phyloP scores from a whole-genome alignment of 2,113 vertebrate genomes.

The Sigmodon hispidus region DNA sequence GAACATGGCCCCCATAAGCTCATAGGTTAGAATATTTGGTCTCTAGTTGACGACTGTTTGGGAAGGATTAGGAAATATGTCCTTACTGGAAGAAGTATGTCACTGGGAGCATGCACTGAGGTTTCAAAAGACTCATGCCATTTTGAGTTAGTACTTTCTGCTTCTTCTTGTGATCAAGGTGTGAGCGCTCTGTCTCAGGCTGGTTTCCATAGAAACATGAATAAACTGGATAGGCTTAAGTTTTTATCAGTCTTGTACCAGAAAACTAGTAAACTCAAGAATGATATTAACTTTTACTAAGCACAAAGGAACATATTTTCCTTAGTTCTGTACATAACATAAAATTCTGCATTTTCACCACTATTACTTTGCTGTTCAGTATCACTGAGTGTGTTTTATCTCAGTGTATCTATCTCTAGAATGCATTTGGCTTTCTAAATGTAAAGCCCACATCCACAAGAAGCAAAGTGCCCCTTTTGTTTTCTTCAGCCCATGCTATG shows the following conservation, averaged over 20 bases:
- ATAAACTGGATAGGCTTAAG: not conserved
- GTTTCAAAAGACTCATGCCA: not conserved
- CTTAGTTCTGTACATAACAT: not conserved
- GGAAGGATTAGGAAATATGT: not conserved
- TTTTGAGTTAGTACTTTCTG: not conserved
- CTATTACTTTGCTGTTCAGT: not conserved
- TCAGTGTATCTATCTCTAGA: not conserved
- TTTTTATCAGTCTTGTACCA: not conserved
- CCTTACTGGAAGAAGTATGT: not conserved
- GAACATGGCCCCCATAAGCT: not conserved
- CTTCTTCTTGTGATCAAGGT: not conserved
- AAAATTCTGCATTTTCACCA: not conserved
- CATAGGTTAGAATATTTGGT: not conserved
- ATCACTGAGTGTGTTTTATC: not conserved
- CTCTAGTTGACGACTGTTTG: not conserved
- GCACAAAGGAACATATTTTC: not conserved
- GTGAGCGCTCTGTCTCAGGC: not conserved
- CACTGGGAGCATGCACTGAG: not conserved
- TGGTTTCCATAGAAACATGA: not conserved
- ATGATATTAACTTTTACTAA: constrained; percentile 14
- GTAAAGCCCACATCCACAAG: not conserved
- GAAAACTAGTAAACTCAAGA: not conserved
- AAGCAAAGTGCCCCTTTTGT: not conserved
- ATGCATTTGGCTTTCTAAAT: not conserved
- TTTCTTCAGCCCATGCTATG: not conserved